A percentile compares a stretch with the other conserved stretches of the same genome.
These are phyloP conservation scores for Podarcis lilfordi DNA, from an alignment of 2,797 vertebrate genomes.

Conservation along the genomic window DNA sequence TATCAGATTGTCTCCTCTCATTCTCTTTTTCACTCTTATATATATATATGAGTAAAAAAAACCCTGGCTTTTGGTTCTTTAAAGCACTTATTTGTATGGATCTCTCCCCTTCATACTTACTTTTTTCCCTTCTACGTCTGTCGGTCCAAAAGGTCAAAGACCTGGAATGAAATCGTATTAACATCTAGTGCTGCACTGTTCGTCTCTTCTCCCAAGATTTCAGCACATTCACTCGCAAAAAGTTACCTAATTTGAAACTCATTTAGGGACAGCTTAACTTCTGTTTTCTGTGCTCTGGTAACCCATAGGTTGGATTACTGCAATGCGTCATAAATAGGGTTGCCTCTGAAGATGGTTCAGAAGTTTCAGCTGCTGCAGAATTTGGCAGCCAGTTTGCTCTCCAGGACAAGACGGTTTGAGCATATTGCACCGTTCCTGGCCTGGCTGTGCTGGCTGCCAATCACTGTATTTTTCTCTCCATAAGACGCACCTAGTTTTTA, in stretches of 20 bases:
- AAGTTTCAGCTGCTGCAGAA: no score
- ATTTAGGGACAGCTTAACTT: conserved; percentile 12
- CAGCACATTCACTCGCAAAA: conserved; percentile 30
- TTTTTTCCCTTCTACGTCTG: conserved; percentile 57
- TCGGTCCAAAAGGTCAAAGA: conserved; percentile 62
- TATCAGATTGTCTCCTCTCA: conserved; percentile 58
- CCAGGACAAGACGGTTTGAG: no score
- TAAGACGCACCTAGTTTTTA: no score
- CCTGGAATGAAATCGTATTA: conserved; percentile 61
- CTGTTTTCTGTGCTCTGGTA: no score
- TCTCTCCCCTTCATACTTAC: conserved; percentile 44
- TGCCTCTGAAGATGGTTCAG: no score
- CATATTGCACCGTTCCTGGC: no score
- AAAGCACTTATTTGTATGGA: conserved; percentile 68
- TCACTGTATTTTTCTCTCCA: no score
- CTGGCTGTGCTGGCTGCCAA: no score
- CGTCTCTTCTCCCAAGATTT: background rate
- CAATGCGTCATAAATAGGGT: no score
- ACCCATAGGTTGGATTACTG: no score
- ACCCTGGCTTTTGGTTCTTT: conserved; percentile 44
- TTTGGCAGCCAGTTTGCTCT: no score
- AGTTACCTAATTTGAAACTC: conserved; percentile 9
- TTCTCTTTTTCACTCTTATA: background rate
- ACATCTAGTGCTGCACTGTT: conserved; percentile 44
- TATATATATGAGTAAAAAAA: background rate